phyloP scores from a whole-genome alignment of 2,797 vertebrate species.

The Mus minutoides region DNA sequence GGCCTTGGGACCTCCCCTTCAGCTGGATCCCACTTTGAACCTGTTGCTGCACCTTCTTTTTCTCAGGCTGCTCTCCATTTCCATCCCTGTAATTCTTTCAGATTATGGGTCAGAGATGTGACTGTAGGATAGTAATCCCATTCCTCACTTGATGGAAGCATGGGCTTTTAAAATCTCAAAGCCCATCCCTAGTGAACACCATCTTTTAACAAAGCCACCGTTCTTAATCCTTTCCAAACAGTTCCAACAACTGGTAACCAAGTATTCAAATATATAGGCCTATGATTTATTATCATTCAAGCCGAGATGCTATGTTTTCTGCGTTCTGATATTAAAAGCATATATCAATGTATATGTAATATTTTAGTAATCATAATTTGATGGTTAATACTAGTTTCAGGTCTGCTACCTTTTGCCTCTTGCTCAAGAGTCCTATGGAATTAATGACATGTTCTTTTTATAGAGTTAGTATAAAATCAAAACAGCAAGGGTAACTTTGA shows the following conservation, averaged over 20 bases:
- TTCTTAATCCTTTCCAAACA: background rate
- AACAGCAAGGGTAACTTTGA: background rate
- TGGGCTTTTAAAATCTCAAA: background rate
- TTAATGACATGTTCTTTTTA: background rate
- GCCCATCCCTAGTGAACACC: background rate
- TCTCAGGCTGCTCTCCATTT: too few species aligned
- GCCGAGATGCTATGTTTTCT: background rate
- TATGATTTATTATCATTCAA: background rate
- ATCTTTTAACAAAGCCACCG: background rate
- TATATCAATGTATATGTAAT: background rate
- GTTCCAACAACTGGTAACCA: background rate
- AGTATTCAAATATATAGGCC: background rate
- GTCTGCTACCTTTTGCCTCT: background rate
- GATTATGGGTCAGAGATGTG: too few species aligned
- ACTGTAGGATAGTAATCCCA: too few species aligned
- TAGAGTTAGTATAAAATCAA: background rate
- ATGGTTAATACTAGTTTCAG: background rate
- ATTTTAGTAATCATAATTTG: background rate
- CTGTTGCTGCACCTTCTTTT: too few species aligned
- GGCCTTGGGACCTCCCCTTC: too few species aligned
- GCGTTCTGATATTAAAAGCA: background rate
- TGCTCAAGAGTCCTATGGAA: background rate
- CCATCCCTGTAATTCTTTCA: too few species aligned
- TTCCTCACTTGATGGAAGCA: background rate
- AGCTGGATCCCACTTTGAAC: too few species aligned